phyloP scores from a whole-genome alignment of 2,888 invertebrate species.

The Ectemnius continuus region DNA sequence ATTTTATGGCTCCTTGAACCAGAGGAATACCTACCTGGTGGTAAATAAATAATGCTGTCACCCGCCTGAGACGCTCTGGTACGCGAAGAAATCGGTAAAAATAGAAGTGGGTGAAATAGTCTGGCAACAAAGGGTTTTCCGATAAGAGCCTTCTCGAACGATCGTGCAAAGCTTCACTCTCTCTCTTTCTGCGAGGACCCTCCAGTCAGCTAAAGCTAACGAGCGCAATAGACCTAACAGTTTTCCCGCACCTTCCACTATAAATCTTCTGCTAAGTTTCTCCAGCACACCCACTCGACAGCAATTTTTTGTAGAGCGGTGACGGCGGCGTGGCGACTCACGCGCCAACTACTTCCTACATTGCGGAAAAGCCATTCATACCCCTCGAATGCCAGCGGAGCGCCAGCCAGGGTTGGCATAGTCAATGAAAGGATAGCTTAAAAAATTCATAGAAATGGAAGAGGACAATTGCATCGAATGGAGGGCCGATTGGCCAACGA shows the following conservation, averaged over 20 bases:
- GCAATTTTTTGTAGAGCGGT: not conserved
- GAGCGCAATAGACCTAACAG: constrained; percentile 15
- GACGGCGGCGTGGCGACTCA: constrained; percentile 5
- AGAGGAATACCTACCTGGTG: not conserved
- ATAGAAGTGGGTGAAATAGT: constrained; percentile 1
- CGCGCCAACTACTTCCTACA: not conserved
- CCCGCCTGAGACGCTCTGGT: not conserved
- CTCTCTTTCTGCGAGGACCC: constrained; percentile 15
- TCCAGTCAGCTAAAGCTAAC: constrained; percentile 17
- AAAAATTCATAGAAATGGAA: not conserved
- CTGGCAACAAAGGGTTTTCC: constrained; percentile 18
- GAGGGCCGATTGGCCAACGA: not conserved
- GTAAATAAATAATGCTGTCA: constrained; percentile 2
- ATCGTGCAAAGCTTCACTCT: constrained; percentile 18
- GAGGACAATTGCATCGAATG: not conserved
- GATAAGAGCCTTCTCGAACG: constrained; percentile 24
- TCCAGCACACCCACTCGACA: constrained; percentile 15
- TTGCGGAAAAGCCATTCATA: too few species aligned
- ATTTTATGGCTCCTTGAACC: not conserved
- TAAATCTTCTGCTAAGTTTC: constrained; percentile 3
- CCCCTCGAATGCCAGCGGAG: too few species aligned
- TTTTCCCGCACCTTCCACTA: constrained; percentile 8
- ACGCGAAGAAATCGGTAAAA: constrained; percentile 20
- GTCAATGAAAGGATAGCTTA: too few species aligned
- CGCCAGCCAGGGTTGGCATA: too few species aligned